phyloP scores from a whole-genome alignment of 2,113 vertebrate species.

The Cromileptes altivelis region DNA sequence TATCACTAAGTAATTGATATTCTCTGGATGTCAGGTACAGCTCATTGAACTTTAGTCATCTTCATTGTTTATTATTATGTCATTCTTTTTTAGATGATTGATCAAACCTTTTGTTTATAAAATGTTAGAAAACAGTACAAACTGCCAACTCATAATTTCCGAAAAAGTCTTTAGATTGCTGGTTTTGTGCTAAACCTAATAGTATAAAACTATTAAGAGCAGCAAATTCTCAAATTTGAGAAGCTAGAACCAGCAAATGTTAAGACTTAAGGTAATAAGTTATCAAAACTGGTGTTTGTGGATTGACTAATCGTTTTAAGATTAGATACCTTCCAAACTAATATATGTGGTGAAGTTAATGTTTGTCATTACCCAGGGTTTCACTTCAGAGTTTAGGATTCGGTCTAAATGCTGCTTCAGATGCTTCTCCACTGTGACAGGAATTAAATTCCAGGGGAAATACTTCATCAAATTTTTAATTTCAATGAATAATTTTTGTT shows the following conservation, averaged over 20 bases:
- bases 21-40: too few relatives aligned
- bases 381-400: conserved; percentile 42
- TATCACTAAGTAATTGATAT: too few relatives aligned
- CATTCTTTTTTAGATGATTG: too few relatives aligned
- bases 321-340: background rate
- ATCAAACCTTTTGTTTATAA: too few relatives aligned
- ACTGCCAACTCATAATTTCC: too few relatives aligned
- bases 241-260: background rate
- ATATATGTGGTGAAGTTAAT: background rate
- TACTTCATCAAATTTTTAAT: conserved; percentile 63
- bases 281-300: background rate
- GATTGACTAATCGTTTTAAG: background rate
- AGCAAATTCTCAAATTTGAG: background rate
- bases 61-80: too few relatives aligned
- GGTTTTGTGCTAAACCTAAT: too few relatives aligned
- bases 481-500: conserved; percentile 61
- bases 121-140: too few relatives aligned
- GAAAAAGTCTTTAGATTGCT: too few relatives aligned
- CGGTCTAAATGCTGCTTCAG: conserved; percentile 23
- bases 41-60: too few relatives aligned
- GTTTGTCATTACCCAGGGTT: conserved; percentile 32
- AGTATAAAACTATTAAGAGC: background rate
- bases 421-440: conserved; percentile 30
- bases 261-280: too few relatives aligned
- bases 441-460: conserved; percentile 53